Conservation (phyloP, 2,888 invertebrate genomes). For the Suillia variegata region DNA sequence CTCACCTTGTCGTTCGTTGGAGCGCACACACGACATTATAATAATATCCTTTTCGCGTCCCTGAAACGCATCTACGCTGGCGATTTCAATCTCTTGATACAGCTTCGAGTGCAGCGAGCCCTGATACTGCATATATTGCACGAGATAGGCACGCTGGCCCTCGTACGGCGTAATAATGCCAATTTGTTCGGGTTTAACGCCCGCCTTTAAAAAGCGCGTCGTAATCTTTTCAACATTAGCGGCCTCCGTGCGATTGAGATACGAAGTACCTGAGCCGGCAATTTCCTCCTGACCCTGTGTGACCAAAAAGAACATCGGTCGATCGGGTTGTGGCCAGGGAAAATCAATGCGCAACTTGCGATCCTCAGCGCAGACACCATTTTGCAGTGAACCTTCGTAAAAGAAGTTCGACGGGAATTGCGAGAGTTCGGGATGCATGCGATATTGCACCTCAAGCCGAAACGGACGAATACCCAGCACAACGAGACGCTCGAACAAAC, state of each 20-base stretch:
- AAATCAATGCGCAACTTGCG: conserved; percentile 92
- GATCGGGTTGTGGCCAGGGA: conserved; percentile 95
- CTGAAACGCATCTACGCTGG: conserved; percentile 99
- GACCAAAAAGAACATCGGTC: conserved; percentile 99
- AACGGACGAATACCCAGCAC: conserved; percentile 97
- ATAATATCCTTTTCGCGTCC: conserved; percentile 99
- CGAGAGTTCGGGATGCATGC: conserved; percentile 98
- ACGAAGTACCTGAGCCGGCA: conserved; percentile 97
- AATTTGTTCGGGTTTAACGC: conserved; percentile 96
- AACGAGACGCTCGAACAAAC: conserved; percentile 95
- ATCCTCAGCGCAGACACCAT: conserved; percentile 97
- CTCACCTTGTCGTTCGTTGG: conserved; percentile 93
- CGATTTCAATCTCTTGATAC: conserved; percentile 98
- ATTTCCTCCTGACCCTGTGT: conserved; percentile 99
- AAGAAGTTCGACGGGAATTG: conserved; percentile 99
- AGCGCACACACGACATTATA: conserved; percentile 98
- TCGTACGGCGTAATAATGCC: conserved; percentile 99
- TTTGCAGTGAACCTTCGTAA: conserved; percentile 98
- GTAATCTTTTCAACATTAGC: conserved; percentile 98
- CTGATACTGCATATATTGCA: conserved; percentile 98
- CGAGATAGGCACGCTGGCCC: conserved; percentile 95
- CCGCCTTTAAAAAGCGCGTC: conserved; percentile 90
- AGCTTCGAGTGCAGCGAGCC: conserved; percentile 95
- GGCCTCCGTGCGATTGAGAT: conserved; percentile 97
- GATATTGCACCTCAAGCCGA: conserved; percentile 95